Base-by-base conservation (phyloP, 2,113 vertebrate species). In the Hippopotamus amphibius region DNA sequence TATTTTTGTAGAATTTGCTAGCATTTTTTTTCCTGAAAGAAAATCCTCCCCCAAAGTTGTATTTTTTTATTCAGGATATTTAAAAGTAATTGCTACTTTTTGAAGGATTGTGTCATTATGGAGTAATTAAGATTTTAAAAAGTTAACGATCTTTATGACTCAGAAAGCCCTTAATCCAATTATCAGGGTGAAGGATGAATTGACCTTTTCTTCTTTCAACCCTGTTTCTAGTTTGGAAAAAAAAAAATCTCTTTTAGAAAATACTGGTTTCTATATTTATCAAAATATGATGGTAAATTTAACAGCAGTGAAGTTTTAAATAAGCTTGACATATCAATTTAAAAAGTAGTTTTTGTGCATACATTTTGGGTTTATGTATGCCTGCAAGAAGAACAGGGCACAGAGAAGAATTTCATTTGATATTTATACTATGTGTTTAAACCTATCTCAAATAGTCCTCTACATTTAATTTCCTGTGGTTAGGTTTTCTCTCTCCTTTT, bases 101-200 rank as follows among this genome's bases (percentile, higher is more conserved):
- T 92, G 37, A 92, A 94, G 85, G 53, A 87, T 85, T 96, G 30
- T 96, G 15, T 90, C 16, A 86, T 66, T 89, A 90, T 61, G n/a
- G 33, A 92, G 9, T 96, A 87, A 95, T 95, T 93, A 96, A 96
- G 65, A 95, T 96, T 96, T 93, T 72, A 15, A 90, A 93, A 97
- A 88, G 71, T 94, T 88, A 94, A 59, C n/a, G 8, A 53, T 72
- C 3, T 63, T 85, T 76, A 69, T 95, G 91, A 94, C 48, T 93
- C 87, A 97, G 85, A 96, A 82, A 88, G n/a, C 28, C 65, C 41
- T 90, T 92, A 90, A 93, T 97, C 37, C 84, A 97, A 68, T 96
- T 90, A 95, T 86, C 43, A 92, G 87, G 22, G 65, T 82, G 16
- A 95, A 72, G 59, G 88, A 53, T 82, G 5, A 84, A 59, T 6